Evolutionary conservation across 2,797 vertebrate species (phyloP).

Genomic region (Taenioides sp.): DNA sequence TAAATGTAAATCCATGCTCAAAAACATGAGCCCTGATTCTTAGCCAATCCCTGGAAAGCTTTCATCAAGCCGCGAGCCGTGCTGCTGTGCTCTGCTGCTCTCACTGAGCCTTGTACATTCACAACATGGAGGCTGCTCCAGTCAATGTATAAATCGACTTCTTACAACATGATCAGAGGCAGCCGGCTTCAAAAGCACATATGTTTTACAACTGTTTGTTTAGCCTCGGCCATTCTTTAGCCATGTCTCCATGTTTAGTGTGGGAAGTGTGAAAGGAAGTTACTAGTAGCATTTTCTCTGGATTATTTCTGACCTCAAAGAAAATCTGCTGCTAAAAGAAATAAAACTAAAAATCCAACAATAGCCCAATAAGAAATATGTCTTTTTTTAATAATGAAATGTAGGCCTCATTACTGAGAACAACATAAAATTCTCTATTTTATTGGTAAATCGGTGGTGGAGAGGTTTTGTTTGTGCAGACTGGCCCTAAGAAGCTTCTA

Average conservation of each 20-base stretch:
- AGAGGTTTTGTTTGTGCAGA: neutral
- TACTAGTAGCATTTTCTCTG: constrained; percentile 40
- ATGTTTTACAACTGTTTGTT: constrained; percentile 1
- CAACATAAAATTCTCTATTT: neutral
- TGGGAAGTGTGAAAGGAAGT: constrained; percentile 30
- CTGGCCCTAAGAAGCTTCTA: neutral
- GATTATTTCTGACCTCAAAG: constrained; percentile 55
- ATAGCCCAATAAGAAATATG: constrained; percentile 31
- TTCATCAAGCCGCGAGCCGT: constrained; percentile 48
- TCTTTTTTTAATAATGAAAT: neutral
- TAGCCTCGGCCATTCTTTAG: constrained; percentile 20
- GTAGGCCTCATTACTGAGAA: neutral
- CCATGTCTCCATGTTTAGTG: constrained; percentile 19
- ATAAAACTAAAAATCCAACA: constrained; percentile 65
- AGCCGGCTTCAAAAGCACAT: constrained; percentile 14
- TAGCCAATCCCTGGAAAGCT: constrained; percentile 58
- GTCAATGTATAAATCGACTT: constrained; percentile 30
- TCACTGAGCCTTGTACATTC: constrained; percentile 47
- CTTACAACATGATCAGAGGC: constrained; percentile 24
- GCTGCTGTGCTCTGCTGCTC: constrained; percentile 39
- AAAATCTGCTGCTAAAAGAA: constrained; percentile 49
- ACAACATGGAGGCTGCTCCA: constrained; percentile 39
- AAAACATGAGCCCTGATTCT: constrained; percentile 49
- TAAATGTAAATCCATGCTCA: constrained; percentile 19
- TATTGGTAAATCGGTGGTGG: neutral